Percentiles rank a stretch among this genome's conserved stretches.
These are phyloP conservation scores for Misgurnus mizolepis DNA, from an alignment of 2,113 vertebrate genomes.

Conservation along the genomic window DNA sequence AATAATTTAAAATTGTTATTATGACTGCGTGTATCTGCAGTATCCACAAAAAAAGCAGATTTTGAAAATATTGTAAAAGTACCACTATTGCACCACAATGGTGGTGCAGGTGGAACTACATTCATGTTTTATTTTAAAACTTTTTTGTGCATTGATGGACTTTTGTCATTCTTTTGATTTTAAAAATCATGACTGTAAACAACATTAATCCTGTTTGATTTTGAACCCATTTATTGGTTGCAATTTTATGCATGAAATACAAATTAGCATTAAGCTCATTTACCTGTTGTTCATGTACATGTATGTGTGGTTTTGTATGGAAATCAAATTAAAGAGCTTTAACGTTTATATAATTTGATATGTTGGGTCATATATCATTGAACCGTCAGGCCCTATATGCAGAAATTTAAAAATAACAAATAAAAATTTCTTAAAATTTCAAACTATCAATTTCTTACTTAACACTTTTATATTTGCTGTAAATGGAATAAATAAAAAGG, in stretches of 20 bases:
- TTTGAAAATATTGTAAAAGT: neutral
- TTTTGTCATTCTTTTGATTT: constrained; percentile 21
- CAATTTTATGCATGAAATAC: neutral
- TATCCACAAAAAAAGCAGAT: neutral
- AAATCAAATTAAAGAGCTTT: too few species aligned
- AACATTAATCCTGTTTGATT: neutral
- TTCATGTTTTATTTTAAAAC: constrained; percentile 49
- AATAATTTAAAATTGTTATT: constrained; percentile 24
- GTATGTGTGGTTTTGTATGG: too few species aligned
- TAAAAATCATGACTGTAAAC: neutral
- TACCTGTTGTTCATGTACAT: too few species aligned
- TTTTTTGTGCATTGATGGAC: neutral
- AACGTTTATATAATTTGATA: too few species aligned
- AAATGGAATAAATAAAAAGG: too few species aligned
- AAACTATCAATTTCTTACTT: too few species aligned
- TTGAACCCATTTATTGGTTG: neutral
- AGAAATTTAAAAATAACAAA: too few species aligned
- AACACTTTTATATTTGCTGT: too few species aligned
- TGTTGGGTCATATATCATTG: too few species aligned
- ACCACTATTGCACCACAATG: neutral
- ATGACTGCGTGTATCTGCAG: neutral
- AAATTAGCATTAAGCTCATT: too few species aligned
- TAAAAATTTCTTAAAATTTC: too few species aligned
- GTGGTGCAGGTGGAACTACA: neutral
- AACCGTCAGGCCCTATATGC: too few species aligned